phyloP scores from a whole-genome alignment of 2,888 invertebrate species.

The Sicus ferrugineus region DNA sequence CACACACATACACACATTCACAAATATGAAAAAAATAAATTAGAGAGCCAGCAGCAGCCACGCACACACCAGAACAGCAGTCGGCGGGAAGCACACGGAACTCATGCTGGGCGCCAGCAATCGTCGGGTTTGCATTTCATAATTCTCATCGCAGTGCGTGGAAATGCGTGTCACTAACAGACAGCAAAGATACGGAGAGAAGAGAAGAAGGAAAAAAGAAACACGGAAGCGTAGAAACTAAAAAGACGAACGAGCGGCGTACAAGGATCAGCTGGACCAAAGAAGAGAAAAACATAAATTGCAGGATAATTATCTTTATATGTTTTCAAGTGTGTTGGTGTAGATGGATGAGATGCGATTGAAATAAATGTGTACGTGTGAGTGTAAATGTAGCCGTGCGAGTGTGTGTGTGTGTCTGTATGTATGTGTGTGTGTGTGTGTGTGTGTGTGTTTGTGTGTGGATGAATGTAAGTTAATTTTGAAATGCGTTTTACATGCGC shows the following conservation, averaged over 20 bases:
- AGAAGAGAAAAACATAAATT: too few relatives aligned
- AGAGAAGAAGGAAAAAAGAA: not conserved
- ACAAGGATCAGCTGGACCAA: conserved; percentile 11
- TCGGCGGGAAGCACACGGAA: not conserved
- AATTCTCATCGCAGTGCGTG: too few relatives aligned
- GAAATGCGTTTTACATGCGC: too few relatives aligned
- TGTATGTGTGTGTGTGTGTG: too few relatives aligned
- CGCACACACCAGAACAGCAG: too few relatives aligned
- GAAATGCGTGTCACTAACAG: too few relatives aligned
- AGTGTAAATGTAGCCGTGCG: not conserved
- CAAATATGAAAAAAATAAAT: not conserved
- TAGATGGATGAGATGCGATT: too few relatives aligned
- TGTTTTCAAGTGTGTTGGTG: too few relatives aligned
- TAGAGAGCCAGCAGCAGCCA: too few relatives aligned
- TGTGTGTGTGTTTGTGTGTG: conserved; percentile 11
- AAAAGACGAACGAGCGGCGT: not conserved
- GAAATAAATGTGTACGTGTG: too few relatives aligned
- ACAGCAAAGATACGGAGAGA: not conserved
- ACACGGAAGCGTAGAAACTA: not conserved
- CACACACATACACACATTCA: not conserved
- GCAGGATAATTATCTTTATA: too few relatives aligned
- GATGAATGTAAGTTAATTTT: not conserved
- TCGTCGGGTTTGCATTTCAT: not conserved
- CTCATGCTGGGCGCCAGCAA: not conserved
- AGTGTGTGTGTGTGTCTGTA: too few relatives aligned